Evolutionary conservation across 1,140 invertebrate genomes (phyloP), one percentile per base, ranked within the genome.

Genomic region (Maconellicoccus hirsutus): DNA sequence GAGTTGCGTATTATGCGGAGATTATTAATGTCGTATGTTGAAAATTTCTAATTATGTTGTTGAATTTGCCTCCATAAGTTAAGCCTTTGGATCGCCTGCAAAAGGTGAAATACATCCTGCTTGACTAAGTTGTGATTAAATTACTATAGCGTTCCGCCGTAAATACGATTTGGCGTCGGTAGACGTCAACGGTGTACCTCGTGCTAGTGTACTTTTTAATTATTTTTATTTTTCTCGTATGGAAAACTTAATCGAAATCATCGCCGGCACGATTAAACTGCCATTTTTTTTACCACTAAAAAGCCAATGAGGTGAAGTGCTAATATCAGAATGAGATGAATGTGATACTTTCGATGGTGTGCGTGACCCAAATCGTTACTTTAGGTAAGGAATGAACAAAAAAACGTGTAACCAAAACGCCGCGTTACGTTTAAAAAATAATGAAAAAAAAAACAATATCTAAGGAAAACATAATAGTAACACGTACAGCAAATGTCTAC

Each of bases 341-440:
- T 52, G 16, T 19, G n/a, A 52, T 52, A 16, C 42, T 52, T 52
- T 52, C n/a, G 6, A 16, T 12, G 29, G 42, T 52, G n/a, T 52
- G 42, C 42, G 42, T 52, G 42, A 52, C 42, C 42, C n/a, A 16
- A 19, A 52, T 52, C 42, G 16, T 52, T 52, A 52, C n/a, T 52
- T 19, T 14, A 52, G 42, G 42, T 52, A 52, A 52, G 42, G n/a
- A 52, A 52, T 19, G 42, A 52, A 52, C 10, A 52, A 52, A 52
- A n/a, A 52, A 52, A 52, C 42, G 42, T 52, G 42, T 52, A 52
- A 52, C 42, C 42, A 52, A 52, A 52, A 19, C 42, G 42, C 42
- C 42, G 42, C n/a, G 16, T 52, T 52, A 52, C 42, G 16, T 52
- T 52, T 52, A 19, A 52, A 52, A 52, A 52, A 52, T 52, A 52